Evolutionary conservation across 2,888 invertebrate genomes (phyloP).

Genomic region (Lasioglossum oenotherae): DNA sequence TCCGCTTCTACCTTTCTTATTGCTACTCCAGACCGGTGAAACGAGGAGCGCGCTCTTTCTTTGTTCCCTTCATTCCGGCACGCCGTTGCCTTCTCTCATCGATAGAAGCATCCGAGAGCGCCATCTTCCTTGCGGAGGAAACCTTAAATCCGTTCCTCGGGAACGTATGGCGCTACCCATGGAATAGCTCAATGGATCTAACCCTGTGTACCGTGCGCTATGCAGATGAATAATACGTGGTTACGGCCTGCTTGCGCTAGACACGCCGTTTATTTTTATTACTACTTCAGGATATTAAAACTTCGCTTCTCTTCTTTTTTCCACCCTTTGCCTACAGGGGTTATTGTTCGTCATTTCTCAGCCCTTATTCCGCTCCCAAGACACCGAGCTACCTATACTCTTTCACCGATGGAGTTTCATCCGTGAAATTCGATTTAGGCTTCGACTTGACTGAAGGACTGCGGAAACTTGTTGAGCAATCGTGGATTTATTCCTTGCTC

Average conservation of each 20-base stretch:
- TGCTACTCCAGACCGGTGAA: conserved; percentile 50
- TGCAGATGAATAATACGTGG: conserved; percentile 46
- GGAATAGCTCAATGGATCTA: conserved; percentile 21
- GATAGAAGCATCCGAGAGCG: conserved; percentile 34
- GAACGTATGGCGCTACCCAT: conserved; percentile 38
- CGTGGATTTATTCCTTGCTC: background rate
- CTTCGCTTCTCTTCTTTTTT: background rate
- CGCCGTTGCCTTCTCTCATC: conserved; percentile 38
- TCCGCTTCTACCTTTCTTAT: conserved; percentile 55
- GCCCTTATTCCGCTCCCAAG: background rate
- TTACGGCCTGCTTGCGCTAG: conserved; percentile 19
- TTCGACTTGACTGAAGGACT: background rate
- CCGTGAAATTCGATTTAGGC: background rate
- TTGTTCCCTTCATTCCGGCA: conserved; percentile 44
- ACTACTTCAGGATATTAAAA: conserved; percentile 35
- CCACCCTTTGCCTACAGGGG: background rate
- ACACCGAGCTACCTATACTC: background rate
- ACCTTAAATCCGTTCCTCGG: conserved; percentile 47
- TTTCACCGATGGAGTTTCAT: background rate
- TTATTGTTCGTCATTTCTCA: conserved; percentile 21
- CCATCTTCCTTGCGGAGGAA: conserved; percentile 36
- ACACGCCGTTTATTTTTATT: background rate
- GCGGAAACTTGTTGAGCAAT: background rate
- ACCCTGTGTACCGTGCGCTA: background rate
- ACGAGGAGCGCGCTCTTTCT: conserved; percentile 30